phyloP scores from a whole-genome alignment of 1,140 invertebrate genomes.

The Ptiloglossa arizonensis region DNA sequence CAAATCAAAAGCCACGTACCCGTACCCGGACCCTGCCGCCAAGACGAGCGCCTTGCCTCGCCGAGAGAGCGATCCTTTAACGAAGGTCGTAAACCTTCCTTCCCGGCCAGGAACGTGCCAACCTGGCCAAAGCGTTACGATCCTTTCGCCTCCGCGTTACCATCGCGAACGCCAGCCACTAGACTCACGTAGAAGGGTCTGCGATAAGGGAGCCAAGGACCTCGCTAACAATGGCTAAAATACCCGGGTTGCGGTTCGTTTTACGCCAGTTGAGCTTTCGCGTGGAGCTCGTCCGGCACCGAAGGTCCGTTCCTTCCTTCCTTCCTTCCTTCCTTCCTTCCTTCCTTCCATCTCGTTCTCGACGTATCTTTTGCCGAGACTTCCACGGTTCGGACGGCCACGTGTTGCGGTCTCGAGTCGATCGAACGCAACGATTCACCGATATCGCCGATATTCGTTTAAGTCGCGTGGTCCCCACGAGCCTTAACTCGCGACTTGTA shows the following conservation, averaged over 20 bases:
- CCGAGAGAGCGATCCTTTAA: background rate
- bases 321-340: background rate
- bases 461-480: no score
- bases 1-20: slow-evolving; percentile 16
- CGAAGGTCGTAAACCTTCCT: slow-evolving; percentile 17
- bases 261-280: slow-evolving; percentile 45
- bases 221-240: slow-evolving; percentile 57
- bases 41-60: background rate
- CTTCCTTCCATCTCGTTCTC: no score
- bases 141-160: background rate
- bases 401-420: background rate
- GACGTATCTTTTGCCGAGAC: background rate
- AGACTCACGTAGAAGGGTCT: slow-evolving; percentile 15
- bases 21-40: background rate
- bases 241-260: slow-evolving; percentile 46
- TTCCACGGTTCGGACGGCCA: background rate
- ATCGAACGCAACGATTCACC: background rate
- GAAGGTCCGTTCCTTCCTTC: background rate
- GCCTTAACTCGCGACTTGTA: no score
- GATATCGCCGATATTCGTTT: no score
- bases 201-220: slow-evolving; percentile 12
- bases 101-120: slow-evolving; percentile 5
- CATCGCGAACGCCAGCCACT: background rate
- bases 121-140: background rate
- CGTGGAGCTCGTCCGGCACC: background rate